Evolutionary conservation across 2,113 vertebrate genomes (phyloP), one percentile per base, ranked within the genome.

Genomic region (Cephalopholis sonnerati): DNA sequence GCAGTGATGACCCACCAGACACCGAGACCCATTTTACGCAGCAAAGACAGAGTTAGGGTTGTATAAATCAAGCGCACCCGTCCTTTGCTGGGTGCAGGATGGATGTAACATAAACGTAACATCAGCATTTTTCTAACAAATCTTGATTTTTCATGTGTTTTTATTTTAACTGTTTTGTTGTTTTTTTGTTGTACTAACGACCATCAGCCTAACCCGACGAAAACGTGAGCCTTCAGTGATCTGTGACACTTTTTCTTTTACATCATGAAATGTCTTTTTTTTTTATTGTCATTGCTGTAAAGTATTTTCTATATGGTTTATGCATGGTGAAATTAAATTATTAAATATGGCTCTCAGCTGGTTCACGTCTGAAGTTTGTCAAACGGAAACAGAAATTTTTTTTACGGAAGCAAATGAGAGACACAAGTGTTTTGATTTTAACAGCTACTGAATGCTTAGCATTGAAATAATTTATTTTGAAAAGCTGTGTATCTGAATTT

Each of bases 271-370:
- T 83, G 62, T 84, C 3, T 68, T 83, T 54, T 83, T 79, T 22
- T 77, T 81, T 46, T 82, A 77, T 74, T 84, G 90, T 92, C 85
- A 80, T 89, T 81, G 77, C 74, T 93, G 91, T 94, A 91, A 89
- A 92, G 57, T 79, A 84, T 90, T 91, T 93, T 93, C 87, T 91
- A 78, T 82, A 84, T 89, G 81, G 63, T 90, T 91, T 88, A 76
- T 92, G 92, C 93, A 93, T 94, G 92, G 68, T 87, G 78, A 74
- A 89, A 89, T 92, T 93, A 94, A 94, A 93, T 94, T 90, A 94
- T 93, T 93, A 92, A 89, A 89, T 54, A 81, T 85, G 44, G 22
- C 77, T 79, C 81, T 71, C 29, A 66, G 9, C 71, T 83, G 24
- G 17, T 17, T 9, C 4, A 13, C 17, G 51, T 68, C 22, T 77